Evolutionary conservation across 2,888 invertebrate species (phyloP), one percentile per base, ranked within the genome.

Genomic region (Plagodis pulveraria): DNA sequence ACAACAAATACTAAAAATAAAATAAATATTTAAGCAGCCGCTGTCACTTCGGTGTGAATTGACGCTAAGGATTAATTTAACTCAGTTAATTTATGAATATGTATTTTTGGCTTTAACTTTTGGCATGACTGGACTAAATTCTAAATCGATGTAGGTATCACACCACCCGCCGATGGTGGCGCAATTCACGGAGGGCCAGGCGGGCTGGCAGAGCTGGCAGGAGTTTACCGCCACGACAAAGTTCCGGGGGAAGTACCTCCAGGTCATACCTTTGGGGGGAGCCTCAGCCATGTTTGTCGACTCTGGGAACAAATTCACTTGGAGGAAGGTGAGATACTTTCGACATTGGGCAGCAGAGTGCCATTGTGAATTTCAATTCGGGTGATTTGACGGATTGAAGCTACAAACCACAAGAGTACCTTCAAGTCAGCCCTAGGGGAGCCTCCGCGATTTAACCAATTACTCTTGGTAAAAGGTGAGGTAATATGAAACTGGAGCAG

Each of bases 191-290:
- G 98, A 99, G 88, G 98, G 99, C 10, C 90, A 93, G 66, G 92
- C 93, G 58, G 95, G 95, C 43, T 99, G 99, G 99, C 95, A 94
- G 69, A 97, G 97, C 86, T 99, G 98, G 98, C 99, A 99, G 91
- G 99, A 99, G 93, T 99, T 99, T 93, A 98, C 99, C 47, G 99
- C 99, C 99, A 98, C 98, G 61, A 98, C 98, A 80, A 99, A 99
- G 93, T 99, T 99, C 91, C 95, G 99, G 64, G 99, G 99, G 70
- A 99, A 99, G 94, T 99, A 99, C 92, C 95, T 99, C 65, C 97
- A 98, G 93, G 94, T 96, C 64, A 94, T 96, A 76, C 96, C 96
- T 50, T 90, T 96, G 71, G 96, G 96, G 52, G 95, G 94, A 63
- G 96, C 96, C 34, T 95, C 95, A 71, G 94, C 95, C 51, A 94